Evolutionary conservation across 2,797 vertebrate species (phyloP), one percentile per base, ranked within the genome.

Genomic region (Schizopygopsis malacanthus): DNA sequence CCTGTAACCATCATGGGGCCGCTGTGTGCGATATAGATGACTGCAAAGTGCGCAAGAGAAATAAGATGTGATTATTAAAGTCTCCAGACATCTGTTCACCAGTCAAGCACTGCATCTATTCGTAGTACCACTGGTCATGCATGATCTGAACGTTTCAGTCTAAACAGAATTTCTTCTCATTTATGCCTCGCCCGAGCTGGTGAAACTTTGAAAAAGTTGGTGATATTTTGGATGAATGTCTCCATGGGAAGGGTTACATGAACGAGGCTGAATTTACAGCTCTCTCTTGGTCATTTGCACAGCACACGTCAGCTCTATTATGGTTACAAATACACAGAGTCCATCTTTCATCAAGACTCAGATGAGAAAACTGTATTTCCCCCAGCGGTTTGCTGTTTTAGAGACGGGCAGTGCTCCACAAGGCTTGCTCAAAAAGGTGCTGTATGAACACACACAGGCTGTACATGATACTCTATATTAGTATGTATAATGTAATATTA

Each of bases 1-100:
- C n/a, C 82, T 87, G 83, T 84, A 79, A 86, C 77, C 87, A 87
- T 89, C 84, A 85, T 45, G 28, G 76, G 71, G 85, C 85, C 82
- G 86, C 78, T 81, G 80, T 73, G 54, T 83, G 78, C 22, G 76
- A 61, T 45, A 73, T 25, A 22, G 79, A 86, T 20, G 83, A 79
- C 18, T 82, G 28, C 45, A n/a, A 59, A 15, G 3, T 33, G 37
- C 18, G 56, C 79, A 41, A 59, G 45, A 76, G 69, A 67, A 84
- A 43, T 47, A 61, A 72, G 52, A 52, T 25, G 65, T 70, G 69
- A 56, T 50, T 11, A 61, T 79, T 52, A 65, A 13, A 76, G 59
- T 65, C 50, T 54, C 52, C 54, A 59, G 1, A 83, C 39, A 50
- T 83, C 20, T n/a, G 20, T 59, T 79, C 75, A 54, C 61, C 20